These are phyloP conservation scores for Chiloscyllium plagiosum DNA, from an alignment of 2,113 vertebrate species.

Conservation along the genomic window DNA sequence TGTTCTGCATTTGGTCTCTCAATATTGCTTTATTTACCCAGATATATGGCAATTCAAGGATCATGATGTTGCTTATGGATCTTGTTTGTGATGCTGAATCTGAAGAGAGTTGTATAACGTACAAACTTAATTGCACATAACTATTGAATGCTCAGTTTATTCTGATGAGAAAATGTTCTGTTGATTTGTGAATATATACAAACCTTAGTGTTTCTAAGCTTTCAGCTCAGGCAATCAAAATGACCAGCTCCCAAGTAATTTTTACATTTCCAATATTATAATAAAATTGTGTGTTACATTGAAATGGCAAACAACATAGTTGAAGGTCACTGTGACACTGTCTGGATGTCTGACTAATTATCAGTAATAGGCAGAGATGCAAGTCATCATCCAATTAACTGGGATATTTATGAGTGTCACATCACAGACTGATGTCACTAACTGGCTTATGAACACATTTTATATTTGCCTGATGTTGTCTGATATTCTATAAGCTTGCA, in stretches of 20 bases:
- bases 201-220: not conserved
- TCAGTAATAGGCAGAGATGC: not conserved
- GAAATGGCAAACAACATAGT: not conserved
- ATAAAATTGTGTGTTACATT: not conserved
- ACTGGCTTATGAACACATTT: not conserved
- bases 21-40: not conserved
- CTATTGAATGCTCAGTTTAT: not conserved
- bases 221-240: not conserved
- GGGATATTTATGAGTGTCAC: not conserved
- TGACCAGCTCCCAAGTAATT: not conserved
- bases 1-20: not conserved
- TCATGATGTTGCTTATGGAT: not conserved
- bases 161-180: not conserved
- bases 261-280: not conserved
- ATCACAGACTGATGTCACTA: not conserved
- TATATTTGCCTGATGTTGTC: not conserved
- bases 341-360: not conserved
- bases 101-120: not conserved
- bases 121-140: not conserved
- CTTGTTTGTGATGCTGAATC: not conserved
- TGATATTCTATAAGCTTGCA: not conserved
- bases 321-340: not conserved
- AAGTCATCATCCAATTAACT: constrained; percentile 10
- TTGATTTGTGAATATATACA: not conserved
- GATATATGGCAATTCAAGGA: too few relatives aligned